These are phyloP conservation scores for Fundulus diaphanus DNA, from an alignment of 2,797 vertebrate genomes.

Conservation along the genomic window DNA sequence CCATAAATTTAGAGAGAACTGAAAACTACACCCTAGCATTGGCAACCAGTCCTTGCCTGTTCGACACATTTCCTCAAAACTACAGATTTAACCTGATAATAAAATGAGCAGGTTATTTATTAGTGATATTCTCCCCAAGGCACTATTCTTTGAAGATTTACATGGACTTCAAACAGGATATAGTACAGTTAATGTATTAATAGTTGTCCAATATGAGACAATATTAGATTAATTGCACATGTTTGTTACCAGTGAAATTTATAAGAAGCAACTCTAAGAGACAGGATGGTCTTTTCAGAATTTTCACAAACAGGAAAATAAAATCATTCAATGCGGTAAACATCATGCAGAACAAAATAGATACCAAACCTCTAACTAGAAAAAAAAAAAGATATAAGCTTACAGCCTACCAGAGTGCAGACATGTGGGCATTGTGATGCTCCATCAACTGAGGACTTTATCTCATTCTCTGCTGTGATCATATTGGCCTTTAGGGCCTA, in stretches of 20 bases:
- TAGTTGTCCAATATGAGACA: slow-evolving; percentile 5
- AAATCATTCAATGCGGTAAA: background rate
- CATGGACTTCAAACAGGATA: background rate
- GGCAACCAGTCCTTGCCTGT: background rate
- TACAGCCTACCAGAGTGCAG: slow-evolving; percentile 10
- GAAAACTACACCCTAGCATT: background rate
- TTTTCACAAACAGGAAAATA: background rate
- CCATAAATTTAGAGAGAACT: background rate
- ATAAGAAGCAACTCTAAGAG: background rate
- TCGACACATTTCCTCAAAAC: background rate
- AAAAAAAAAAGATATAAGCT: background rate
- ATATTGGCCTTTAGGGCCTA: slow-evolving; percentile 61
- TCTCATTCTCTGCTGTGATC: slow-evolving; percentile 60
- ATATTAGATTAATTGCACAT: background rate
- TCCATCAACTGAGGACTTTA: slow-evolving; percentile 40
- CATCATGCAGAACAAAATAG: slow-evolving; percentile 7
- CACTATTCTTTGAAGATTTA: background rate
- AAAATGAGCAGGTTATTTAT: background rate
- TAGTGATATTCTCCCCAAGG: background rate
- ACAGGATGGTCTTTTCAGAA: background rate
- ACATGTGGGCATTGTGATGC: slow-evolving; percentile 17
- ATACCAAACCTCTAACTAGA: slow-evolving; percentile 7
- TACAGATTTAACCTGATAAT: background rate
- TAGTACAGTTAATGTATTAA: background rate
- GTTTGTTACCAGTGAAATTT: slow-evolving; percentile 5